Base-by-base conservation (phyloP, 2,113 vertebrate species). In the Corythornis cristatus region DNA sequence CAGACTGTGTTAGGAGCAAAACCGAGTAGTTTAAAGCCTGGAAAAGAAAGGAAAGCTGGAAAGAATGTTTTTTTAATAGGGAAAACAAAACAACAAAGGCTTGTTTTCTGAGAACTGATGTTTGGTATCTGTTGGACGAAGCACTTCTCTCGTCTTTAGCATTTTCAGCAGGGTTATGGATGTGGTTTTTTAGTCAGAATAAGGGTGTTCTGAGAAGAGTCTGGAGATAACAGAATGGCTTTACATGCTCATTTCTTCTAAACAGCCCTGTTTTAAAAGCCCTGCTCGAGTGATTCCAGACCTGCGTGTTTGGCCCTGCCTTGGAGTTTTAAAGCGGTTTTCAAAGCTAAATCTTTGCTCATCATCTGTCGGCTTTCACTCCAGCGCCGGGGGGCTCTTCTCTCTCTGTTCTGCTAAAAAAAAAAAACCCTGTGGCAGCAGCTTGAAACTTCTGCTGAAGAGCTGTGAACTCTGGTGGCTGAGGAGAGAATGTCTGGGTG, bases 41-140 rank as follows among this genome's bases (percentile, higher is more conserved):
- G 2, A 9, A 9, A 48, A 37, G 10, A 37, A 65, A 61, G 11
- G 50, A 53, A 79, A 66, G 29, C 28, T 1, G 2, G 6, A 50
- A 50, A 33, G 17, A 14, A 4, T 7, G 62, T 9, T 22, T 22
- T 83, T 48, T 16, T 13, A 12, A 15, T 3, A 42, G n/a, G 31
- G 19, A 25, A 37, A 18, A 37, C 37, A 37, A 11, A 37, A 37
- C 37, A 51, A 62, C 45, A 57, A 40, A 23, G 15, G 12, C 13
- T 5, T 64, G 5, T 61, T 48, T 58, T 54, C 22, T 22, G 60
- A 42, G 22, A 37, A 56, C 1, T 19, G 15, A 0, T 3, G 3
- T 40, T 46, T 75, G n/a, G 33, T 58, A 25, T 22, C 22, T 46
- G 35, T 65, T 82, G 40, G n/a, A 28, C 4, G 2, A 3, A 37